phyloP scores from a whole-genome alignment of 2,113 vertebrate species.

The Malurus melanocephalus region DNA sequence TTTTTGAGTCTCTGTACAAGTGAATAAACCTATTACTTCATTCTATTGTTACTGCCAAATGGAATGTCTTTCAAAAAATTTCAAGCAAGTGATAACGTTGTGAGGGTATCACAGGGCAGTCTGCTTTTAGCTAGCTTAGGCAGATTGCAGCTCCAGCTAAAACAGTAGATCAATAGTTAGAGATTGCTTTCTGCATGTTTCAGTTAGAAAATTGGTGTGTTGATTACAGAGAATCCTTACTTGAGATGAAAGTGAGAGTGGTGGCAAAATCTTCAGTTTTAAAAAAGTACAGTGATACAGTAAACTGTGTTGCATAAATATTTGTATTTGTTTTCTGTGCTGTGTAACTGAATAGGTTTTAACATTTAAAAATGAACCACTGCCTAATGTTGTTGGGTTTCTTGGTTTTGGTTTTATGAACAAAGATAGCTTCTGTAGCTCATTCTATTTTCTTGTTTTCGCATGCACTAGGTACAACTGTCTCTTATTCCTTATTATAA shows the following conservation, averaged over 20 bases:
- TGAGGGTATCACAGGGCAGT: not conserved
- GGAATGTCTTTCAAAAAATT: not conserved
- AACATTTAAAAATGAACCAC: not conserved
- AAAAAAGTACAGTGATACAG: not conserved
- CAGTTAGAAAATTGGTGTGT: not conserved
- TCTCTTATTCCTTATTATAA: not conserved
- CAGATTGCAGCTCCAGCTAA: not conserved
- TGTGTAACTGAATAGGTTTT: not conserved
- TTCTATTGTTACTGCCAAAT: not conserved
- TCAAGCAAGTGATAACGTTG: fast-evolving
- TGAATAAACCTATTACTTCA: constrained; percentile 4
- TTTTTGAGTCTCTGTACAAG: not conserved
- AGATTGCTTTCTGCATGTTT: not conserved
- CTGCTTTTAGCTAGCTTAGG: not conserved
- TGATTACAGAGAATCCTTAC: not conserved
- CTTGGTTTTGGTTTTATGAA: not conserved
- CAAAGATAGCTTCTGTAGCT: not conserved
- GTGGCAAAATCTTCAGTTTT: not conserved
- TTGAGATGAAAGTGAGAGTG: not conserved
- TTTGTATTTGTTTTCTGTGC: not conserved
- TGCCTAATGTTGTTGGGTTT: not conserved
- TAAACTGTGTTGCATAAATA: not conserved
- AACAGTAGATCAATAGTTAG: not conserved
- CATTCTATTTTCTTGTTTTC: not conserved
- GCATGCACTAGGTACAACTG: not conserved